Evolutionary conservation across 2,113 vertebrate genomes (phyloP).

Genomic region (Malurus melanocephalus): DNA sequence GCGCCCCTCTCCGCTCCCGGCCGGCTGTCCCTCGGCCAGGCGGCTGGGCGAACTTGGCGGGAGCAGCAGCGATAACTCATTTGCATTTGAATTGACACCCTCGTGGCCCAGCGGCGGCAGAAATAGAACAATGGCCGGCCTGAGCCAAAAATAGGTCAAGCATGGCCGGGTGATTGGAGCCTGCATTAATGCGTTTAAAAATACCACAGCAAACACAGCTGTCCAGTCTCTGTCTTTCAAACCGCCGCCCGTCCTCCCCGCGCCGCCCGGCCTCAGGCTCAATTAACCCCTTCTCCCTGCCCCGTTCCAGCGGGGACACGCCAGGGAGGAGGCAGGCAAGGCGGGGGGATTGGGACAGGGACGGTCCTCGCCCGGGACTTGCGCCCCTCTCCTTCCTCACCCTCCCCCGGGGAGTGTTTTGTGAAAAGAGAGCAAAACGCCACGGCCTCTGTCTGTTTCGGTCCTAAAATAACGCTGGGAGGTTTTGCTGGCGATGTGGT

Average conservation of each 20-base stretch:
- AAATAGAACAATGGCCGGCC: constrained; percentile 99
- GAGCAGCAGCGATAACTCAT: constrained; percentile 82
- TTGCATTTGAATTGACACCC: constrained; percentile 99
- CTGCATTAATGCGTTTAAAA: constrained; percentile 99
- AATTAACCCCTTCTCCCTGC: constrained; percentile 67
- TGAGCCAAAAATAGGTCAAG: constrained; percentile 99
- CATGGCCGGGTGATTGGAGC: constrained; percentile 94
- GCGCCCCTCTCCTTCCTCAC: background rate
- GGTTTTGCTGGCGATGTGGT: constrained; percentile 77
- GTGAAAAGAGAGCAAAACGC: constrained; percentile 52
- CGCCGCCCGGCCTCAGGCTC: constrained; percentile 39
- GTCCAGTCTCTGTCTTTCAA: constrained; percentile 88
- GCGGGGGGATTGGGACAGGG: background rate
- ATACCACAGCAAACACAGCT: constrained; percentile 99
- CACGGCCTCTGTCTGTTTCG: constrained; percentile 56
- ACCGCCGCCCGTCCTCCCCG: constrained; percentile 68
- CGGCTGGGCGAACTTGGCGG: constrained; percentile 70
- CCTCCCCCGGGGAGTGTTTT: constrained; percentile 44
- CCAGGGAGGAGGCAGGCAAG: background rate
- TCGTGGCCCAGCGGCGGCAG: constrained; percentile 93
- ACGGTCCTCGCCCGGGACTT: background rate
- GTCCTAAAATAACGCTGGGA: constrained; percentile 75
- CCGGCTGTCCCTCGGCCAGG: constrained; percentile 30
- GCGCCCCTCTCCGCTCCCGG: constrained; percentile 2
- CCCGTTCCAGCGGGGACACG: background rate